Percentiles rank a stretch among this genome's conserved stretches.
phyloP scores from a whole-genome alignment of 2,888 invertebrate species.

The Machimus rusticus region DNA sequence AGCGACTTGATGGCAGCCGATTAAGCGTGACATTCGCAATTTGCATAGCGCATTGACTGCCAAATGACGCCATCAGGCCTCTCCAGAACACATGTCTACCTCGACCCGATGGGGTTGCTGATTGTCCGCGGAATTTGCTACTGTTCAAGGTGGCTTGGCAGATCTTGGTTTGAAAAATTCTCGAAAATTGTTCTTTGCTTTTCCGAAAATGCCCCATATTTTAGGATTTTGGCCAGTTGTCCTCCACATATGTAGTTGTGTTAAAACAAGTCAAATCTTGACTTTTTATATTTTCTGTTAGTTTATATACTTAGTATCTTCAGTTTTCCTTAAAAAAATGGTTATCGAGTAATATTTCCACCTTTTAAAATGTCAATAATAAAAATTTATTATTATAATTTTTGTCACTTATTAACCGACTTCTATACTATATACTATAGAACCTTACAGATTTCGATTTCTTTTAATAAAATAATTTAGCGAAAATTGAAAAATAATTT shows the following conservation, averaged over 20 bases:
- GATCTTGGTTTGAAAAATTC: background rate
- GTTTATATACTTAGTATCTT: too few species aligned
- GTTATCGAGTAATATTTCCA: too few species aligned
- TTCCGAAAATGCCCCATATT: background rate
- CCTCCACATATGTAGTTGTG: background rate
- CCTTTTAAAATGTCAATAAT: too few species aligned
- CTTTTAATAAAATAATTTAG: too few species aligned
- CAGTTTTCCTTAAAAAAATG: too few species aligned
- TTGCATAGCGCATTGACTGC: conserved; percentile 33
- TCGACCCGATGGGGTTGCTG: conserved; percentile 4
- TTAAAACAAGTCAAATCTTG: too few species aligned
- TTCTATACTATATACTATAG: too few species aligned
- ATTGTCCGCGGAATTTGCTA: background rate
- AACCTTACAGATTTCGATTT: too few species aligned
- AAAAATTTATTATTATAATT: too few species aligned
- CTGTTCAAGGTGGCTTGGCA: background rate
- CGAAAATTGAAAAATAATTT: too few species aligned
- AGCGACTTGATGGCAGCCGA: background rate
- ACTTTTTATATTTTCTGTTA: too few species aligned
- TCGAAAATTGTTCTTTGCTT: background rate
- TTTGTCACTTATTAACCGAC: too few species aligned
- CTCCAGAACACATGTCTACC: conserved; percentile 18
- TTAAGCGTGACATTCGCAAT: conserved; percentile 25
- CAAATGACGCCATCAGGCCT: conserved; percentile 24
- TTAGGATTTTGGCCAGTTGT: background rate